Percentiles rank a stretch among this genome's conserved stretches.
phyloP scores from a whole-genome alignment of 2,888 invertebrate genomes.

The Neoascia interrupta region DNA sequence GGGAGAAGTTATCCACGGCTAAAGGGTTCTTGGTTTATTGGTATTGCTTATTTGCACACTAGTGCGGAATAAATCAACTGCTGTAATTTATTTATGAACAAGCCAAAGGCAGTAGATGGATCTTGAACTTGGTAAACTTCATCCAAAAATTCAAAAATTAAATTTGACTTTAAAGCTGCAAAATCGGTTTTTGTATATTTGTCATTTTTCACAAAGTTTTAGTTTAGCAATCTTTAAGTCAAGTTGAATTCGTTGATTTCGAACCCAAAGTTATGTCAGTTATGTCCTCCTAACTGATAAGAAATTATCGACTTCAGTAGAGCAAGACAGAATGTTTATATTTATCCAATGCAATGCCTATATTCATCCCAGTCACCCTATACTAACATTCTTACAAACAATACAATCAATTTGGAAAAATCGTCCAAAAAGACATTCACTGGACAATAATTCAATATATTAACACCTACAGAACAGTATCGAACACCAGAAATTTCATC shows the following conservation, averaged over 20 bases:
- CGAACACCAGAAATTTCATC: constrained; percentile 2
- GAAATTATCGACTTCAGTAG: not conserved
- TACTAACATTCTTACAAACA: constrained; percentile 15
- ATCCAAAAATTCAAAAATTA: constrained; percentile 14
- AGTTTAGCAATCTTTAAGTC: not conserved
- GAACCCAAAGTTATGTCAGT: too few species aligned
- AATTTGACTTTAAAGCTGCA: not conserved
- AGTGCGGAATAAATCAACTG: not conserved
- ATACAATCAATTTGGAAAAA: constrained; percentile 6
- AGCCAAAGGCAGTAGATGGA: constrained; percentile 3
- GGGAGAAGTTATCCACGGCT: not conserved
- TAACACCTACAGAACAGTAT: constrained; percentile 16
- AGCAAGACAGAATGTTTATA: not conserved
- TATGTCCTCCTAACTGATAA: not conserved
- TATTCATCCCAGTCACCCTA: constrained; percentile 4
- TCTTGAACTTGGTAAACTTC: constrained; percentile 1
- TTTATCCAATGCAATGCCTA: too few species aligned
- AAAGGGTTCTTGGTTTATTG: not conserved
- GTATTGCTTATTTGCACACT: not conserved
- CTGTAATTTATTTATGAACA: constrained; percentile 6
- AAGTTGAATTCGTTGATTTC: not conserved
- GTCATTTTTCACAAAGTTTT: not conserved
- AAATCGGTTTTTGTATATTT: constrained; percentile 6
- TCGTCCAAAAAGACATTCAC: constrained; percentile 2
- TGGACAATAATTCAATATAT: constrained; percentile 5